Base-by-base conservation (phyloP, 2,888 invertebrate genomes). In the Dasypogon diadema region DNA sequence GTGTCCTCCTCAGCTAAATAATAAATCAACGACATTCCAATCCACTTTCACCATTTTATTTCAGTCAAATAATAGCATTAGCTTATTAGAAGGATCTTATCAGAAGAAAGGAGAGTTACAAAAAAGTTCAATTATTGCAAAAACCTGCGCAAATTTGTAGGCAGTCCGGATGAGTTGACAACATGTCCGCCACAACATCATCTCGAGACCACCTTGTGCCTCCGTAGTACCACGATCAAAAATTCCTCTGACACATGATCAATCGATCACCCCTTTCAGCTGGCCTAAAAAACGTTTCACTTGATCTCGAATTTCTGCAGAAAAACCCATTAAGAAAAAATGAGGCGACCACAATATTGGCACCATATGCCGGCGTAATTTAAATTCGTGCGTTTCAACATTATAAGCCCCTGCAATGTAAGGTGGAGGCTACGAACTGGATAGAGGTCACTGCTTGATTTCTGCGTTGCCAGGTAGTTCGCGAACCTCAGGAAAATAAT, bases 211-310 rank as follows among this genome's bases (percentile, higher is more conserved):
- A 60, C 60, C 60, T 60, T 60, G 60, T 37, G 18, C 18, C 18
- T 37, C 18, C 37, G 26, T n/a, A 42, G 6, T 42, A n/a, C n/a
- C n/a, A 6, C 42, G n/a, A 42, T 60, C n/a, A 60, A 60, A 42
- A 60, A 60, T 60, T 60, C 60, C 60, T 60, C n/a, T 37, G 60
- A 60, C 37, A 60, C 37, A 60, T 60, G 60, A 60, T 60, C 60
- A 60, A 60, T 60, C 60, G 60, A 60, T 60, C 60, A 60, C 60
- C 60, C 37, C 60, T 60, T 60, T 60, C 60, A 60, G 60, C 60
- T 60, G 60, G 34, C 60, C 60, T 37, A 60, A 60, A 60, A 60
- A 60, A 60, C 18, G 12, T 37, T 60, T 12, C 12, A 18, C 24
- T 37, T 26, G 60, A 18, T 34, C 37, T 60, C 60, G 37, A 37